These are phyloP conservation scores for Pocota personata DNA, from an alignment of 2,888 invertebrate genomes.

Conservation along the genomic window DNA sequence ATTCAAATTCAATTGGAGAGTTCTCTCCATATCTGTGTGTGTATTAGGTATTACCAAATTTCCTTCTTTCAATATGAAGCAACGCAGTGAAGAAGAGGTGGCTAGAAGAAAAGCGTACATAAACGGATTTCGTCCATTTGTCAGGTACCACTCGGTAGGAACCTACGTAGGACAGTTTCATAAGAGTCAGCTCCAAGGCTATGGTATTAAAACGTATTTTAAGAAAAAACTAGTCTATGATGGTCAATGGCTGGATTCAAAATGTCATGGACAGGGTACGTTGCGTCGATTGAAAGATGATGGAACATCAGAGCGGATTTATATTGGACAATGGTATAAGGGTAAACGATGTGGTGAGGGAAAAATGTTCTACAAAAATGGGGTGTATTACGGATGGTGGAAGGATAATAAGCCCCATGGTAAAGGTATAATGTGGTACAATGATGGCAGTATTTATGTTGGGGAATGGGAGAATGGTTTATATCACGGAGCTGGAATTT, in stretches of 20 bases:
- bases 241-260: constrained; percentile 79
- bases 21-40: no score
- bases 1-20: not conserved
- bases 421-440: constrained; percentile 80
- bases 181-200: constrained; percentile 77
- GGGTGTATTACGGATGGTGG: constrained; percentile 81
- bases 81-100: constrained; percentile 23
- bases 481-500: constrained; percentile 79
- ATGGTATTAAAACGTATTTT: constrained; percentile 77
- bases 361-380: constrained; percentile 79
- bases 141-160: constrained; percentile 66
- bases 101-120: constrained; percentile 45
- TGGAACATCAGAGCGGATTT: constrained; percentile 77
- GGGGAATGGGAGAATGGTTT: constrained; percentile 80
- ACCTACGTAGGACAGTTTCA: constrained; percentile 79
- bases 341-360: constrained; percentile 81
- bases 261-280: constrained; percentile 79
- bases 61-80: constrained; percentile 32
- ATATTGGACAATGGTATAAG: constrained; percentile 79
- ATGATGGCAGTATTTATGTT: constrained; percentile 78
- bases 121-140: constrained; percentile 56
- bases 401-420: constrained; percentile 78
- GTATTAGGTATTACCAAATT: not conserved
- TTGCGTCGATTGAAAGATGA: constrained; percentile 77
- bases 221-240: constrained; percentile 79